Percentiles rank a stretch among this genome's conserved stretches.
These are phyloP conservation scores for Chascanopsetta lugubris DNA, from an alignment of 2,113 vertebrate species.

Conservation along the genomic window DNA sequence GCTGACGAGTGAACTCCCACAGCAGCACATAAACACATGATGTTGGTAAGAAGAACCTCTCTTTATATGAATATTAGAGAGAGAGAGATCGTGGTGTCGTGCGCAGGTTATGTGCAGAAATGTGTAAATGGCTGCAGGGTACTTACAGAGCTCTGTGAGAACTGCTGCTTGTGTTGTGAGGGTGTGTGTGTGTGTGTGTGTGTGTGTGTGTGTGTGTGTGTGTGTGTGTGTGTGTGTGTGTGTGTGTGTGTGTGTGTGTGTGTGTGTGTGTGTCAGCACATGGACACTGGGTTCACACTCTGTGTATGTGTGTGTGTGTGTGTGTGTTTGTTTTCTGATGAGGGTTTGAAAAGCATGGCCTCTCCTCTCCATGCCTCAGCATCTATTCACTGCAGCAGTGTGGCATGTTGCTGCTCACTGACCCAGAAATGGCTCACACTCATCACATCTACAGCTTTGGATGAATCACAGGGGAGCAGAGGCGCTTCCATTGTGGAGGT, in stretches of 20 bases:
- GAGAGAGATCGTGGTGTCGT: not conserved
- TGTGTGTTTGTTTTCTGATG: constrained; percentile 26
- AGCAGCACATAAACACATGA: not conserved
- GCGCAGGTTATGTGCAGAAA: constrained; percentile 14
- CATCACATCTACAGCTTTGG: constrained; percentile 78
- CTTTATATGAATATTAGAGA: not conserved
- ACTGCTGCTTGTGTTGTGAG: constrained; percentile 36
- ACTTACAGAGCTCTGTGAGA: constrained; percentile 57
- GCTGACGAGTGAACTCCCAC: constrained; percentile 11
- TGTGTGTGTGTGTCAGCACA: constrained; percentile 16
- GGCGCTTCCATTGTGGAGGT: constrained; percentile 68
- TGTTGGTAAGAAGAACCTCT: not conserved
- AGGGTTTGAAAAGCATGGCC: constrained; percentile 44
- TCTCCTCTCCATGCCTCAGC: constrained; percentile 45
- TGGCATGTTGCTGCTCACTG: constrained; percentile 66
- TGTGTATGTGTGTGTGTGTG: constrained; percentile 26
- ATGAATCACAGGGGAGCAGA: constrained; percentile 71
- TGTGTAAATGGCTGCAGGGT: constrained; percentile 7
- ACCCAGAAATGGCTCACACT: constrained; percentile 80
- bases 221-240: too few species aligned
- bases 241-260: too few species aligned
- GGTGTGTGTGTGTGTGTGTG: constrained; percentile 35
- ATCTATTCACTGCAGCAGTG: constrained; percentile 63
- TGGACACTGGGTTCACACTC: constrained; percentile 35
- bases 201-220: constrained; percentile 10